Evolutionary conservation across 2,797 vertebrate genomes (phyloP), one percentile per base, ranked within the genome.

Genomic region (Chelidonichthys spinosus): DNA sequence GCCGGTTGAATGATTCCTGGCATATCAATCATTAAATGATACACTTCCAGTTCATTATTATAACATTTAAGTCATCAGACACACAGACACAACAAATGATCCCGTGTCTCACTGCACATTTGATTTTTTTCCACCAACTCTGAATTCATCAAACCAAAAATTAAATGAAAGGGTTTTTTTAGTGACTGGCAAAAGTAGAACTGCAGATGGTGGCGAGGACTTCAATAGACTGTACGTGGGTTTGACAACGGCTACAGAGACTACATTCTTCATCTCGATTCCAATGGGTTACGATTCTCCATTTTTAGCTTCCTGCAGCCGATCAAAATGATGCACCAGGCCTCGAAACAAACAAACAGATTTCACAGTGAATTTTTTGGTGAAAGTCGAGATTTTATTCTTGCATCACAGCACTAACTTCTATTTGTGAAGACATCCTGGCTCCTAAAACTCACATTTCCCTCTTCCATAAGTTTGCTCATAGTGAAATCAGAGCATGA

Each of bases 401-500:
- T 74, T 33, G 7, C 42, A 67, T 65, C 36, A 1, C 6, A 76
- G 49, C 17, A 11, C 17, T 11, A 58, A 69, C 54, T 62, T 59
- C 37, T 54, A 47, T 54, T 76, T 63, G 35, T 11, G n/a, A 36
- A 18, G 35, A 53, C 58, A 74, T 40, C 14, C 18, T 5, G 61
- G 59, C 54, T 76, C 63, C 76, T 74, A 67, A 86, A 84, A 77
- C 32, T 50, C 53, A 46, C 64, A 2, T 14, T 35, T 72, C 47
- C 43, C 61, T 47, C 65, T 72, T 60, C 55, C 61, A 58, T 77
- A 72, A 62, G 72, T 74, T 54, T 52, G 63, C 75, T 68, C 10
- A 8, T 4, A 46, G 35, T 1, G 5, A 54, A 60, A 50, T 11
- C 47, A 25, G 37, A 40, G 32, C 15, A 37, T 63, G 72, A 76